Evolutionary conservation across 2,113 vertebrate genomes (phyloP).

Genomic region (Dipodomys stephensi): DNA sequence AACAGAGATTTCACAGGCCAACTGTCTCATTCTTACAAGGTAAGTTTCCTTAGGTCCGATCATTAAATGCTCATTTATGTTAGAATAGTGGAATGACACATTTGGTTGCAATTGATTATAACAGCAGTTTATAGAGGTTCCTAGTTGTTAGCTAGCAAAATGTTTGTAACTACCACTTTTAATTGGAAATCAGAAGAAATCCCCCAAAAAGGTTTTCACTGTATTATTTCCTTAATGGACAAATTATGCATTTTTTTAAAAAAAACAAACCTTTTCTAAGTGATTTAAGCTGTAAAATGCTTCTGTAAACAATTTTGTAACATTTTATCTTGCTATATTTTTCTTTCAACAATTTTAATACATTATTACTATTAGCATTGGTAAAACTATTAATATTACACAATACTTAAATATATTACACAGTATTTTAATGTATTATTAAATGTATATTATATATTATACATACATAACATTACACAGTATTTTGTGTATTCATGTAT

Average conservation of each 20-base stretch:
- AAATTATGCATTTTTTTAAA: not conserved
- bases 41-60: slow-evolving; percentile 86
- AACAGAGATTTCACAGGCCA: slow-evolving; percentile 82
- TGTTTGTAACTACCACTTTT: slow-evolving; percentile 30
- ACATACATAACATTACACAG: no score
- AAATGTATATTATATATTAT: no score
- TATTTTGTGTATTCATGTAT: not conserved
- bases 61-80: not conserved
- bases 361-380: not conserved
- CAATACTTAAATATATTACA: not conserved
- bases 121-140: slow-evolving; percentile 15
- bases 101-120: slow-evolving; percentile 45
- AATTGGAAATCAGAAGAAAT: slow-evolving; percentile 25
- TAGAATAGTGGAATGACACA: slow-evolving; percentile 18
- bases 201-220: not conserved
- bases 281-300: slow-evolving; percentile 53
- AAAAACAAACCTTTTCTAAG: not conserved
- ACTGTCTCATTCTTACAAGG: slow-evolving; percentile 85
- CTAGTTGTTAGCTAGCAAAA: slow-evolving; percentile 6
- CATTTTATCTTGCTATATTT: slow-evolving; percentile 21
- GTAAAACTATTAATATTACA: no score
- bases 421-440: not conserved
- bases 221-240: slow-evolving; percentile 31
- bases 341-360: slow-evolving; percentile 11
- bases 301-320: slow-evolving; percentile 45